phyloP scores from a whole-genome alignment of 2,113 vertebrate species.

The Hipposideros armiger region DNA sequence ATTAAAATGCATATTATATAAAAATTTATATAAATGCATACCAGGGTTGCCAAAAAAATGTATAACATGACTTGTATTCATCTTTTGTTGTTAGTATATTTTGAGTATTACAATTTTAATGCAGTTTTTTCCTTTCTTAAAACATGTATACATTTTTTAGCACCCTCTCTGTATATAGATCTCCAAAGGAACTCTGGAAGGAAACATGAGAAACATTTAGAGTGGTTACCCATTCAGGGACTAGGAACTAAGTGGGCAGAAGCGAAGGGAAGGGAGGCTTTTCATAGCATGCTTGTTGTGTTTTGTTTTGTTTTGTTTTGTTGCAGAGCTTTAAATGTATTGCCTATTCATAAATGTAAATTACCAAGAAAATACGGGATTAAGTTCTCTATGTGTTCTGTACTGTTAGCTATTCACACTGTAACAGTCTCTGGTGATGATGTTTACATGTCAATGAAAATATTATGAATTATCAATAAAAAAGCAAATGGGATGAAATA shows the following conservation, averaged over 20 bases:
- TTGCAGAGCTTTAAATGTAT: conserved; percentile 32
- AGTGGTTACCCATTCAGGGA: background rate
- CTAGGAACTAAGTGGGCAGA: background rate
- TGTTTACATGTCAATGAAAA: conserved; percentile 35
- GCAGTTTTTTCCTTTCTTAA: no score
- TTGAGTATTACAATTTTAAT: no score
- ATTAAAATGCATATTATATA: background rate
- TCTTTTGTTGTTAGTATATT: no score
- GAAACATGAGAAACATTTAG: background rate
- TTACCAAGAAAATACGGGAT: background rate
- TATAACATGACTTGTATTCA: no score
- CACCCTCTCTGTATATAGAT: no score
- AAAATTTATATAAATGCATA: background rate
- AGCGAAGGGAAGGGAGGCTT: background rate
- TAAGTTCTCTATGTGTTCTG: background rate
- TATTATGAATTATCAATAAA: background rate
- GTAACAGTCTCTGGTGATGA: background rate
- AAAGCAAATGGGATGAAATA: background rate
- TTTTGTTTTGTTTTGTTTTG: background rate
- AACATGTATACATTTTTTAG: no score
- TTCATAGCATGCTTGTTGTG: background rate
- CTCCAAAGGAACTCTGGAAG: background rate
- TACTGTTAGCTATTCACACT: background rate
- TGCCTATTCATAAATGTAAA: background rate
- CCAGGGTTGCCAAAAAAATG: no score